Percentiles rank a stretch among this genome's conserved stretches.
Evolutionary conservation across 2,113 vertebrate species (phyloP).

Genomic region (Calypte anna): DNA sequence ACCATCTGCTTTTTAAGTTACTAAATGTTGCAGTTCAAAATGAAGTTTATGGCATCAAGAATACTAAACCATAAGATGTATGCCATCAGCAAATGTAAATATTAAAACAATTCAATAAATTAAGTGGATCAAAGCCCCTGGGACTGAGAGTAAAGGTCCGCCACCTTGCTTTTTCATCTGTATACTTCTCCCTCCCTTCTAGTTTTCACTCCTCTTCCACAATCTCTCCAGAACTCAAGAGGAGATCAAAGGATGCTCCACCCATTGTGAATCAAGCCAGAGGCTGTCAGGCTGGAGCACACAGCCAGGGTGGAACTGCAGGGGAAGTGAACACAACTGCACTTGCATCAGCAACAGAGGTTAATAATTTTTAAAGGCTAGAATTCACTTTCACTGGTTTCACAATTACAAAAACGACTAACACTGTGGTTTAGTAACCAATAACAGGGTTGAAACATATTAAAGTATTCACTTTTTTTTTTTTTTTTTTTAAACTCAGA

Average conservation of each 20-base stretch:
- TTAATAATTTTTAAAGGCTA: not conserved
- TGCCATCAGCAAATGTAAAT: not conserved
- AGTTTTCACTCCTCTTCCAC: constrained; percentile 50
- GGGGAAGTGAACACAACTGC: not conserved
- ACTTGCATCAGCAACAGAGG: not conserved
- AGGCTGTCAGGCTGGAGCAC: constrained; percentile 38
- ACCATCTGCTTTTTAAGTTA: not conserved
- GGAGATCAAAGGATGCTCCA: constrained; percentile 67
- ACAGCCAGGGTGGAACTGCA: not conserved
- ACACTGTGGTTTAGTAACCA: not conserved
- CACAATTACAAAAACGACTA: not conserved
- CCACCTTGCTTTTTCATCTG: constrained; percentile 51
- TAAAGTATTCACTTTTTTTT: not conserved
- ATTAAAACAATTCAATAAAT: not conserved
- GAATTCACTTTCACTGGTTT: not conserved
- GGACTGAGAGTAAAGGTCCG: not conserved
- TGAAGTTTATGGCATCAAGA: not conserved
- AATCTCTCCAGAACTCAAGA: constrained; percentile 62
- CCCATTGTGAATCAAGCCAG: constrained; percentile 50
- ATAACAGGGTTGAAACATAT: not conserved
- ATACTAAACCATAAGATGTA: not conserved
- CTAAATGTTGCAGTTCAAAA: not conserved
- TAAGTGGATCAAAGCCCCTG: not conserved
- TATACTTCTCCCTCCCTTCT: constrained; percentile 38
- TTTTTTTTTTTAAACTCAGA: not conserved